phyloP scores from a whole-genome alignment of 2,797 vertebrate species.

The Sebastes hubbsi region DNA sequence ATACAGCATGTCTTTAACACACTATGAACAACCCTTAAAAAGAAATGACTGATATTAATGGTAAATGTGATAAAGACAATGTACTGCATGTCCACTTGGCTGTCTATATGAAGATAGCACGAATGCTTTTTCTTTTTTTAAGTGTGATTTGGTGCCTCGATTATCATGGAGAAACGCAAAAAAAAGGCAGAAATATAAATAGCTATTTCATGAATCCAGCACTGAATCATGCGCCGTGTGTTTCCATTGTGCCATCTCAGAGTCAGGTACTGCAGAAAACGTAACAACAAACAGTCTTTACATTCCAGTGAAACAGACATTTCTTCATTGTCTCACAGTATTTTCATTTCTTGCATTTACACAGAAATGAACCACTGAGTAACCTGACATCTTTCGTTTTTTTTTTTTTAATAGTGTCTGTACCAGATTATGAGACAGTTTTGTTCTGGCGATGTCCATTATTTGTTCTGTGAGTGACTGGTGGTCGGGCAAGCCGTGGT shows the following conservation, averaged over 20 bases:
- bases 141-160: conserved; percentile 32
- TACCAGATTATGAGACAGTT: conserved; percentile 26
- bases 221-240: conserved; percentile 17
- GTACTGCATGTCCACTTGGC: not conserved
- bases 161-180: conserved; percentile 34
- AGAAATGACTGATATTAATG: conserved; percentile 15
- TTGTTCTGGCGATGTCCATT: conserved; percentile 25
- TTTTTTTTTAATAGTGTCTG: not conserved
- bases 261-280: conserved; percentile 24
- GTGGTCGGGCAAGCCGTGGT: not conserved
- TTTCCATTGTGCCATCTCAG: conserved; percentile 54
- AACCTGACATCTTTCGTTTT: not conserved
- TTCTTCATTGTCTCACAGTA: conserved; percentile 13
- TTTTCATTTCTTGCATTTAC: conserved; percentile 19
- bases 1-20: not conserved
- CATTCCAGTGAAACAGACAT: conserved; percentile 19
- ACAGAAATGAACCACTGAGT: conserved; percentile 5
- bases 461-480: conserved; percentile 1
- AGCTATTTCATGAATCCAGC: not conserved
- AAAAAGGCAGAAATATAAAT: not conserved
- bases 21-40: conserved; percentile 33
- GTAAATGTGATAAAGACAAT: conserved; percentile 11
- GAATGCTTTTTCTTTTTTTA: not conserved
- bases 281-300: conserved; percentile 30
- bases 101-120: conserved; percentile 4